These are phyloP conservation scores for Zaprionus africanus DNA, from an alignment of 1,140 invertebrate genomes.

Conservation along the genomic window DNA sequence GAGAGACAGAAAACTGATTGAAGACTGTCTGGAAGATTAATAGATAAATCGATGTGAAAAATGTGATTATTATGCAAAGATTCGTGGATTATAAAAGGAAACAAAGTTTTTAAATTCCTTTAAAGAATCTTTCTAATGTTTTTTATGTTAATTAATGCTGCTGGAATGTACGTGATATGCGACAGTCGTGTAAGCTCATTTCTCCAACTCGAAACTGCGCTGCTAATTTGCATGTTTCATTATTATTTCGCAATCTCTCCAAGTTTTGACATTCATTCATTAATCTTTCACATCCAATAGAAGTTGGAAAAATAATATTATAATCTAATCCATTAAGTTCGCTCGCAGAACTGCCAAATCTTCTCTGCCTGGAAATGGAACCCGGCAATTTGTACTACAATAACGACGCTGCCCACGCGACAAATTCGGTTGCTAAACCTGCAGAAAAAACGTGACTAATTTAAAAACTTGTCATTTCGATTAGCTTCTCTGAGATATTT, in stretches of 20 bases:
- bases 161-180: background rate
- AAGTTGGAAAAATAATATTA: slow-evolving; percentile 5
- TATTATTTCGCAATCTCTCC: slow-evolving; percentile 24
- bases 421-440: slow-evolving; percentile 47
- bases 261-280: slow-evolving; percentile 32
- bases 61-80: slow-evolving; percentile 4
- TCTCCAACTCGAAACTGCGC: background rate
- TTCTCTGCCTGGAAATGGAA: slow-evolving; percentile 27
- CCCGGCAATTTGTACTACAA: slow-evolving; percentile 41
- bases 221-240: slow-evolving; percentile 3
- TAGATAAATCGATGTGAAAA: background rate
- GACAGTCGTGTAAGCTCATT: background rate
- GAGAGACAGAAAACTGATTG: slow-evolving; percentile 8
- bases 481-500: slow-evolving; percentile 49
- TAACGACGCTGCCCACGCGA: slow-evolving; percentile 38
- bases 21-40: slow-evolving; percentile 5
- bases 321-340: slow-evolving; percentile 24
- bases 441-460: slow-evolving; percentile 56
- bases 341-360: background rate
- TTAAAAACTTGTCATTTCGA: slow-evolving; percentile 75
- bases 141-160: background rate
- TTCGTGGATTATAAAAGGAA: background rate
- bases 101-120: background rate
- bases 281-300: slow-evolving; percentile 20
- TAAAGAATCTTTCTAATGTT: background rate